Conservation (phyloP, 2,888 invertebrate species). For the Adelphocoris suturalis region DNA sequence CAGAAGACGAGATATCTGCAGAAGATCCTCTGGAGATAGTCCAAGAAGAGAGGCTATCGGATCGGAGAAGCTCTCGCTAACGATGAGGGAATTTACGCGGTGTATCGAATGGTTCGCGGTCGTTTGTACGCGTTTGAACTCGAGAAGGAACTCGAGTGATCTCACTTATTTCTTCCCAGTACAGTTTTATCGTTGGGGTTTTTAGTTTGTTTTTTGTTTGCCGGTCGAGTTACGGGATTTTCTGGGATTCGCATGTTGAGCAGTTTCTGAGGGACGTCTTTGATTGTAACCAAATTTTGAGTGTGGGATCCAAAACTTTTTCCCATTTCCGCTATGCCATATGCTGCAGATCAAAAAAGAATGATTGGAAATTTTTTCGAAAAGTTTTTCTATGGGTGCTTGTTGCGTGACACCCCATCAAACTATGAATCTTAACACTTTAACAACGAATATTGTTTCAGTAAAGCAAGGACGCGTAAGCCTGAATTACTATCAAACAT, state of each 20-base stretch:
- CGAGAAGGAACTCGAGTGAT: slow-evolving; percentile 42
- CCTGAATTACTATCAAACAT: no score
- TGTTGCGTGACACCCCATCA: no score
- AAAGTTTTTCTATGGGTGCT: no score
- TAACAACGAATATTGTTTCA: no score
- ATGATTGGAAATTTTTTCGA: no score
- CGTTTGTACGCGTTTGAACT: slow-evolving; percentile 42
- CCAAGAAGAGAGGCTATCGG: slow-evolving; percentile 16
- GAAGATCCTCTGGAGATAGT: slow-evolving; percentile 28
- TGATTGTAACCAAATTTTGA: no score
- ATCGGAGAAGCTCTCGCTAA: slow-evolving; percentile 29
- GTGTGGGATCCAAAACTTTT: no score
- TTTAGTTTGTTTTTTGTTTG: background rate
- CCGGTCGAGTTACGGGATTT: background rate
- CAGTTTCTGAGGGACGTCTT: background rate
- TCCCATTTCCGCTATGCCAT: no score
- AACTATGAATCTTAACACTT: no score
- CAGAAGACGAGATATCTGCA: slow-evolving; percentile 36
- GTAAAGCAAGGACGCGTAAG: no score
- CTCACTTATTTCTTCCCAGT: slow-evolving; percentile 30
- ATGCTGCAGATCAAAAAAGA: no score
- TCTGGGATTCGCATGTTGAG: background rate
- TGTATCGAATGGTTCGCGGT: slow-evolving; percentile 44
- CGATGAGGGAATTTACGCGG: slow-evolving; percentile 44
- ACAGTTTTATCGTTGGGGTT: slow-evolving; percentile 21